Evolutionary conservation across 2,113 vertebrate species (phyloP).

Genomic region (Nothoprocta perdicaria): DNA sequence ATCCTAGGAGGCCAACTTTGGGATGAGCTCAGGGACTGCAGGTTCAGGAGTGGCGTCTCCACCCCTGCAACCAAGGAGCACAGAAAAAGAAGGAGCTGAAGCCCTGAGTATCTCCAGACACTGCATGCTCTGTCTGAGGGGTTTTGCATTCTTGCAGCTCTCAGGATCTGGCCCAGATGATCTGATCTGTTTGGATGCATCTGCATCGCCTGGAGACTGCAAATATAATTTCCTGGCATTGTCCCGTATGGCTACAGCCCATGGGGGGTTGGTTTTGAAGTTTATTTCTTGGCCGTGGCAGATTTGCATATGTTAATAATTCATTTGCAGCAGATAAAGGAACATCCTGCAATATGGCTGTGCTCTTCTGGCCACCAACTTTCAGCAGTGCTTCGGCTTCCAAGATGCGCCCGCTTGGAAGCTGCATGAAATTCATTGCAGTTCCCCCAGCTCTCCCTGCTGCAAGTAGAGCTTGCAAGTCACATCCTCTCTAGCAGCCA

Average conservation of each 20-base stretch:
- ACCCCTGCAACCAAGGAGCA: not conserved
- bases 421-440: not conserved
- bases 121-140: not conserved
- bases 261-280: not conserved
- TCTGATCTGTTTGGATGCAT: not conserved
- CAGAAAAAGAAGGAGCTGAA: not conserved
- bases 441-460: not conserved
- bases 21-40: not conserved
- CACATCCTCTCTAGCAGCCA: not conserved
- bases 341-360: not conserved
- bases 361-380: not conserved
- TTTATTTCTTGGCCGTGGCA: not conserved
- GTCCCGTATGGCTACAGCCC: not conserved
- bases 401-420: not conserved
- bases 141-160: not conserved
- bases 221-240: not conserved
- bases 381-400: not conserved
- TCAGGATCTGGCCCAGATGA: not conserved
- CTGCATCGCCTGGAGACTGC: not conserved
- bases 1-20: not conserved
- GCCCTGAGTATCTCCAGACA: not conserved
- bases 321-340: not conserved
- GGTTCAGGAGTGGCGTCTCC: not conserved
- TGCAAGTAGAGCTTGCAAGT: not conserved
- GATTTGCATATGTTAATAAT: not conserved